phyloP scores from a whole-genome alignment of 2,888 invertebrate species.

The Bhutanitis thaidina region DNA sequence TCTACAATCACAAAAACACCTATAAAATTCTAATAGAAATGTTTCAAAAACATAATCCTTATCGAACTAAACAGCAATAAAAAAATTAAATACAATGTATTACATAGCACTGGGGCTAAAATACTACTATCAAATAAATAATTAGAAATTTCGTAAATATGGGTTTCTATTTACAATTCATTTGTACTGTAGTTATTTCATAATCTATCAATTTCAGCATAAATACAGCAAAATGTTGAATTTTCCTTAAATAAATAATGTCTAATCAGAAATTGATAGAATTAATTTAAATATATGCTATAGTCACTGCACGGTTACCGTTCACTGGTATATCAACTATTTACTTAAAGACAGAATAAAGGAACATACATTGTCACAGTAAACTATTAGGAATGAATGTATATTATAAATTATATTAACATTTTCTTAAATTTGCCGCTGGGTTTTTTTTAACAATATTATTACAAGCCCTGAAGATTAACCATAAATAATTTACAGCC shows the following conservation, averaged over 20 bases:
- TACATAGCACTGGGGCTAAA: too few species aligned
- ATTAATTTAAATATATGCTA: too few species aligned
- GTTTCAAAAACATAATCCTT: not conserved
- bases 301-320: too few species aligned
- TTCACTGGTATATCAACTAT: too few species aligned
- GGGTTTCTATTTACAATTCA: too few species aligned
- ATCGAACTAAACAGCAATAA: not conserved
- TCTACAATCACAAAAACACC: not conserved
- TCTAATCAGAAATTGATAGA: too few species aligned
- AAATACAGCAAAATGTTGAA: too few species aligned
- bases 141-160: not conserved
- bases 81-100: too few species aligned
- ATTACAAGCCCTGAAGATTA: slow-evolving; percentile 2
- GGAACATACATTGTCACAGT: slow-evolving; percentile 10
- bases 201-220: too few species aligned
- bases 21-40: slow-evolving; percentile 1
- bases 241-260: too few species aligned
- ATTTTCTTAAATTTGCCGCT: too few species aligned
- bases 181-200: too few species aligned
- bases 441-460: not conserved
- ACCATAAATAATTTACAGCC: not conserved
- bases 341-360: not conserved
- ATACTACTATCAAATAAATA: not conserved
- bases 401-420: not conserved
- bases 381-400: slow-evolving; percentile 13